Percentiles rank a stretch among this genome's conserved stretches.
Conservation (phyloP, 1,140 invertebrate genomes). For the Neodiprion pinetum region DNA sequence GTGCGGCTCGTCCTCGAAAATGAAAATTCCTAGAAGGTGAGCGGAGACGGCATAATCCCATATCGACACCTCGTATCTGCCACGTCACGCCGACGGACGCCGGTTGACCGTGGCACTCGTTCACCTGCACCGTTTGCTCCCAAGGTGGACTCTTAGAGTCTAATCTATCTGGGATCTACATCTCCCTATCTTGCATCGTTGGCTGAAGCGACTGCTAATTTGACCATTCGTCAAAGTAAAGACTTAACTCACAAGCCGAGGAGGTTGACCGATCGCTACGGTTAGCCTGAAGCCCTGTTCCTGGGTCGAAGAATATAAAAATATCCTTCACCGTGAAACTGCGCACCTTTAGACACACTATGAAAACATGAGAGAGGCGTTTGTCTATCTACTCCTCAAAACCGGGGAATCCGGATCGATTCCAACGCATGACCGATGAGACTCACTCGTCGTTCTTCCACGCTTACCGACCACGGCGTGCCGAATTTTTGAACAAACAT, state of each 20-base stretch:
- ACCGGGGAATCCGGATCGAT: background rate
- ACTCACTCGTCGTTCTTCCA: conserved; percentile 56
- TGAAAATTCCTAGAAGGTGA: background rate
- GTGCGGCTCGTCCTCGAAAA: background rate
- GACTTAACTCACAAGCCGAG: background rate
- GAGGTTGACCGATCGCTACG: background rate
- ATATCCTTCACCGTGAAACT: background rate
- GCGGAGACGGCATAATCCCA: conserved; percentile 24
- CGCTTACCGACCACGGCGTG: conserved; percentile 44
- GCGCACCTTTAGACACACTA: background rate
- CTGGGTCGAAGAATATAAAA: background rate
- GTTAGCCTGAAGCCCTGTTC: background rate
- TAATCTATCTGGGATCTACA: too few species aligned
- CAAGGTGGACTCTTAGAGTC: too few species aligned
- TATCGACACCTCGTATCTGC: conserved; percentile 49
- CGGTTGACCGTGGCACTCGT: too few species aligned
- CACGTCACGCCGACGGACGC: conserved; percentile 47
- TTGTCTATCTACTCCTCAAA: background rate
- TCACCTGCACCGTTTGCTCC: too few species aligned
- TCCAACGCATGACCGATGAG: conserved; percentile 47
- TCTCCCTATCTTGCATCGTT: too few species aligned
- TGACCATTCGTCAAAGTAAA: background rate
- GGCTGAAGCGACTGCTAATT: too few species aligned
- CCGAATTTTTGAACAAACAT: conserved; percentile 56
- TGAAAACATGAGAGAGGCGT: too few species aligned